phyloP scores from a whole-genome alignment of 2,797 vertebrate species.

The Sebastes variabilis region DNA sequence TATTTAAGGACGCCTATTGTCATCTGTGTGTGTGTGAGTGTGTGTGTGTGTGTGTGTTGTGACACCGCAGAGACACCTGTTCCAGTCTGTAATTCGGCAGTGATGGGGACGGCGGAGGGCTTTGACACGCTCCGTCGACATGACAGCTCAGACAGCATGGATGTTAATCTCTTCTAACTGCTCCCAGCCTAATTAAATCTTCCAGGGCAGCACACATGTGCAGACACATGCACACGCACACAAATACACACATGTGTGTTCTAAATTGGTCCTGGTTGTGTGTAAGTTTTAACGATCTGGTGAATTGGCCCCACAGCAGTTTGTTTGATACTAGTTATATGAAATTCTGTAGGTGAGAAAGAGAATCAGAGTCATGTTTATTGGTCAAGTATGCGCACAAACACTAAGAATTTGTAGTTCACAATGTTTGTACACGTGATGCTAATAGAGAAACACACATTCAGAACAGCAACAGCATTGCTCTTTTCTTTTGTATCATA shows the following conservation, averaged over 20 bases:
- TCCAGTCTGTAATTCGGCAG: conserved; percentile 61
- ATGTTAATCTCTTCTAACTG: conserved; percentile 82
- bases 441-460: not conserved
- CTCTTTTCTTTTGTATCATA: not conserved
- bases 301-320: conserved; percentile 49
- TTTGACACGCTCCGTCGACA: conserved; percentile 78
- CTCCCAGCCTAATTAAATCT: conserved; percentile 81
- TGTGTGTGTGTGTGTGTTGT: conserved; percentile 22
- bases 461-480: not conserved
- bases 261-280: conserved; percentile 69
- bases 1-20: conserved; percentile 19
- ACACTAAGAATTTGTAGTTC: not conserved
- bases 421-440: not conserved
- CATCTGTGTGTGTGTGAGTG: not conserved
- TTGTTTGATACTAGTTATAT: conserved; percentile 39
- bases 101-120: conserved; percentile 55
- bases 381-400: not conserved
- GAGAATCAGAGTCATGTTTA: not conserved
- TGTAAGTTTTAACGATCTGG: conserved; percentile 64
- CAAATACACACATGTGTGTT: not conserved
- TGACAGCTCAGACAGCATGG: conserved; percentile 80
- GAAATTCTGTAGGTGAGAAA: not conserved
- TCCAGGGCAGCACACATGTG: conserved; percentile 61
- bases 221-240: conserved; percentile 1
- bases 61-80: conserved; percentile 68